A percentile compares a stretch with the other conserved stretches of the same genome.
phyloP scores from a whole-genome alignment of 2,113 vertebrate genomes.

The Octodon degus region DNA sequence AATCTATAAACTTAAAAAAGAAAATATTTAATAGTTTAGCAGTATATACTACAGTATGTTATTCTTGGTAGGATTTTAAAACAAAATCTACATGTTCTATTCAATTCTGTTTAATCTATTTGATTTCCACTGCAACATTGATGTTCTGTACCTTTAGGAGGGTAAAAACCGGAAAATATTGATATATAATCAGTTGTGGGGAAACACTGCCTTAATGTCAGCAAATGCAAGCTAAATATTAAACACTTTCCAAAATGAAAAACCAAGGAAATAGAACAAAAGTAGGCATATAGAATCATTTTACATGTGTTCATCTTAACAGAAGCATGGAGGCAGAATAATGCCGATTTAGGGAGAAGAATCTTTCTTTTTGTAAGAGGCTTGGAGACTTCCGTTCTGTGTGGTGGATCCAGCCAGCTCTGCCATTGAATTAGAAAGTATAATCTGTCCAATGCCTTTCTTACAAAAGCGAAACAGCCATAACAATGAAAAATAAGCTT shows the following conservation, averaged over 20 bases:
- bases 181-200: no score
- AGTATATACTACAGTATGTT: no score
- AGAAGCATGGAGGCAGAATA: background rate
- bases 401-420: background rate
- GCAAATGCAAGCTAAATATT: background rate
- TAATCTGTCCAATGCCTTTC: background rate
- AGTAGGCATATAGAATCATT: background rate
- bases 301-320: background rate
- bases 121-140: no score
- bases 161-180: no score
- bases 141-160: no score
- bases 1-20: no score
- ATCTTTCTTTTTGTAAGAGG: background rate
- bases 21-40: no score
- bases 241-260: background rate
- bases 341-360: background rate
- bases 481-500: background rate
- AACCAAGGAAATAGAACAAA: background rate
- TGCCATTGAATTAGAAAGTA: background rate
- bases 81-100: no score
- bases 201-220: no score
- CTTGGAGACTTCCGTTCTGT: background rate
- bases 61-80: no score
- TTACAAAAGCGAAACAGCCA: background rate
- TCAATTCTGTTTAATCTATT: no score